Base-by-base conservation (phyloP, 2,888 invertebrate species). In the Gymnosoma rotundatum region DNA sequence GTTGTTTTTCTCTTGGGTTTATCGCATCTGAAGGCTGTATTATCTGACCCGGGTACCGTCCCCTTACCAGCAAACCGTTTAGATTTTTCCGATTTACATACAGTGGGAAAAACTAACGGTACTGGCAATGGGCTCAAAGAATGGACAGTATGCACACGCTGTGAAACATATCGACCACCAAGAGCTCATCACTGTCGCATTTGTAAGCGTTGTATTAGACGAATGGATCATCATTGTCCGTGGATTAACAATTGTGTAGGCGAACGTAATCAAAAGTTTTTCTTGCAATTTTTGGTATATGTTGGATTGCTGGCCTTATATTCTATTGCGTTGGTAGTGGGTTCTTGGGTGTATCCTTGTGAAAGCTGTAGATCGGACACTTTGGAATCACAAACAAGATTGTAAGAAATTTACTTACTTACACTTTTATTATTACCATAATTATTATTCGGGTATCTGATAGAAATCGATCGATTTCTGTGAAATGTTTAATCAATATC, bases 221-320 rank as follows among this genome's bases (percentile, higher is more conserved):
- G 91, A 61, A 91, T 92, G 91, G 92, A 92, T 78, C 92, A 92
- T 63, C 97, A 98, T 92, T 97, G 97, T 91, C 96, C 97, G 7
- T 97, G 97, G 97, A 97, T 98, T 64, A 98, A 98, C 91, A 98
- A 98, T 92, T 98, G 98, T 92, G 97, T 98, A 7, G 98, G 97
- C 60, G 97, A 98, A 92, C 94, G 95, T 89, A 98, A 98, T 93
- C 97, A 98, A 93, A 97, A 97, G 91, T 97, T 96, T 93, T 98
- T 98, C 92, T 94, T 98, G 86, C 96, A 98, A 90, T 98, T 98
- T 93, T 93, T 97, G 85, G 93, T 97, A 56, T 97, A 96, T 91
- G 96, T 96, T 82, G 96, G 95, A 75, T 92, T 94, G 61, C 91
- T 95, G 83, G 93, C 95, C 2, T 87, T 94, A 0, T 96, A 96